Conservation (phyloP, 2,113 vertebrate species). For the Mesocricetus auratus region DNA sequence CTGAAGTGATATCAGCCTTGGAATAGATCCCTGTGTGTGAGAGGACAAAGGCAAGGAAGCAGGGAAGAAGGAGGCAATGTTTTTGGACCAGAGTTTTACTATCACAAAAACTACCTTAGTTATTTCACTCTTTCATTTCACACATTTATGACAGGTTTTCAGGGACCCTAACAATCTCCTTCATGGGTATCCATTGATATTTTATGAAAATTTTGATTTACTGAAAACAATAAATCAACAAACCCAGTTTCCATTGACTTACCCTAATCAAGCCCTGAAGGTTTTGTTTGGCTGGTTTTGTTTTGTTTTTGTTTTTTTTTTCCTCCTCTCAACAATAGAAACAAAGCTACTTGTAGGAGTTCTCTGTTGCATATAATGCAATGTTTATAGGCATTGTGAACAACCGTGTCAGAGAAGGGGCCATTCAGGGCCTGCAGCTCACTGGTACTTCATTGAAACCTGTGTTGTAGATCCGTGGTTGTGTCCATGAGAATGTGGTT, state of each 20-base stretch:
- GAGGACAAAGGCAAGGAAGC: not conserved
- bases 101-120: not conserved
- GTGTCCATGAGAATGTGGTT: not conserved
- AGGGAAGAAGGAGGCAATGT: not conserved
- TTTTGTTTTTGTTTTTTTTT: not conserved
- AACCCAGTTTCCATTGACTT: not conserved
- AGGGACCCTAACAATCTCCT: not conserved
- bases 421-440: not conserved
- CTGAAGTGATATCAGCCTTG: not conserved
- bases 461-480: not conserved
- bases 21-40: not conserved
- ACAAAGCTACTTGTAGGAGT: not conserved
- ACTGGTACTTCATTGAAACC: not conserved
- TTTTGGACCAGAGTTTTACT: not conserved
- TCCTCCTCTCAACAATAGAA: not conserved
- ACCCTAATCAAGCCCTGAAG: not conserved
- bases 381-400: not conserved
- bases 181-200: not conserved
- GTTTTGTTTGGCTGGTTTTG: not conserved
- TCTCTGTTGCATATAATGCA: not conserved
- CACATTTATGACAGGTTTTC: not conserved
- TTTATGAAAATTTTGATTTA: slow-evolving; percentile 12
- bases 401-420: not conserved
- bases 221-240: not conserved
- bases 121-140: not conserved